Base-by-base conservation (phyloP, 2,797 vertebrate genomes). In the Pyrocephalus nanus region DNA sequence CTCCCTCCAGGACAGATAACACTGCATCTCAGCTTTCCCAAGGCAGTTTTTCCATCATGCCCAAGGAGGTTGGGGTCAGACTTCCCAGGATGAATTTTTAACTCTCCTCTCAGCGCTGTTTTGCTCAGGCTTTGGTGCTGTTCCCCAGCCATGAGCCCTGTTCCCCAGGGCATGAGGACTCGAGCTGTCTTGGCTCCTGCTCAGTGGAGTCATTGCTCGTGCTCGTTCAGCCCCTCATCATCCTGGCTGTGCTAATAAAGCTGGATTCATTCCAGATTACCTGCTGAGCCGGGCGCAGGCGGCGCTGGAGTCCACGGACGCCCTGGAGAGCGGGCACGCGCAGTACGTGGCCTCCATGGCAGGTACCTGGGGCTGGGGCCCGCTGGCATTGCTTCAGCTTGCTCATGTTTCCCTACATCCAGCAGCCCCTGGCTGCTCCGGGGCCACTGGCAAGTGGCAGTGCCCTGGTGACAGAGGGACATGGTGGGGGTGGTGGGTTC, bases 231-330 rank as follows among this genome's bases (percentile, higher is more conserved):
- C 12, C 12, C 1, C 21, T 67, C 21, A 0, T 4, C 69, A 58
- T 47, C 32, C 50, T 34, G 75, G 36, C 32, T 0, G 0, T 5
- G 15, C 86, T 92, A 32, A 86, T 0, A 4, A 62, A 36, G 19
- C 29, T 34, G 1, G 36, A 55, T 58, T 88, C 2, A 3, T 93
- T 96, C 34, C 97, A 99, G 99, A 99, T 98, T 99, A 99, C 97
- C 98, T 99, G 51, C 96, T 99, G 65, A 99, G 98, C 97, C 98
- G 99, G 50, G 98, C 98, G 0, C 99, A 99, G 96, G 98, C 98
- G 0, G 98, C 99, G 0, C 96, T 99, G 96, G 98, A 98, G 20
- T 98, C 99, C 10, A 96, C 99, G 16, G 98, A 98, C 2, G 85
- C 98, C 92, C 90, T 99, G 97, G 98, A 99, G 96, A 97, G 89